Conservation (phyloP, 2,797 vertebrate species). For the Peromyscus melanophrys region DNA sequence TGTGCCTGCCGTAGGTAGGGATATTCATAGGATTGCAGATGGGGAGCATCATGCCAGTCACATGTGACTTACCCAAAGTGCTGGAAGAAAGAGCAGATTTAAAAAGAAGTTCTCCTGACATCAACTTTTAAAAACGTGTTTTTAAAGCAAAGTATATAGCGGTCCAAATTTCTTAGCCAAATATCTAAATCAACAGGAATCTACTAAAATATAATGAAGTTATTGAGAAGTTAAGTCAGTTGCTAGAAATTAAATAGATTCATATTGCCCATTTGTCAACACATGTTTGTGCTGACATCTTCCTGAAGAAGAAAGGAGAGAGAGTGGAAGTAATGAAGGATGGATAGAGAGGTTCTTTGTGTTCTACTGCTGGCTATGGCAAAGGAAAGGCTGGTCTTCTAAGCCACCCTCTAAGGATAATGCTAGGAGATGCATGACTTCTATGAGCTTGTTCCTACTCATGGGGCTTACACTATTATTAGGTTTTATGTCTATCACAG, state of each 20-base stretch:
- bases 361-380: not conserved
- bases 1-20: not conserved
- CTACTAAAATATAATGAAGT: not conserved
- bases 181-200: not conserved
- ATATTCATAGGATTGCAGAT: slow-evolving; percentile 4
- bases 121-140: not conserved
- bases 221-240: not conserved
- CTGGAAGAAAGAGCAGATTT: not conserved
- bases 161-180: not conserved
- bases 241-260: not conserved
- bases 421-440: not conserved
- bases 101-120: slow-evolving; percentile 4
- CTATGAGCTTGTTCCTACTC: not conserved
- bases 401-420: not conserved
- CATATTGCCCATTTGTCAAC: too few relatives aligned
- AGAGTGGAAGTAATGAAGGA: not conserved
- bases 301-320: not conserved
- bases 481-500: not conserved
- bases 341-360: not conserved
- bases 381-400: not conserved
- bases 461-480: not conserved
- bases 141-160: not conserved
- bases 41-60: not conserved
- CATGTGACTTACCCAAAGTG: not conserved
- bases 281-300: not conserved